A percentile compares a stretch with the other conserved stretches of the same genome.
Evolutionary conservation across 2,797 vertebrate species (phyloP).

Genomic region (Intellagama lesueurii): DNA sequence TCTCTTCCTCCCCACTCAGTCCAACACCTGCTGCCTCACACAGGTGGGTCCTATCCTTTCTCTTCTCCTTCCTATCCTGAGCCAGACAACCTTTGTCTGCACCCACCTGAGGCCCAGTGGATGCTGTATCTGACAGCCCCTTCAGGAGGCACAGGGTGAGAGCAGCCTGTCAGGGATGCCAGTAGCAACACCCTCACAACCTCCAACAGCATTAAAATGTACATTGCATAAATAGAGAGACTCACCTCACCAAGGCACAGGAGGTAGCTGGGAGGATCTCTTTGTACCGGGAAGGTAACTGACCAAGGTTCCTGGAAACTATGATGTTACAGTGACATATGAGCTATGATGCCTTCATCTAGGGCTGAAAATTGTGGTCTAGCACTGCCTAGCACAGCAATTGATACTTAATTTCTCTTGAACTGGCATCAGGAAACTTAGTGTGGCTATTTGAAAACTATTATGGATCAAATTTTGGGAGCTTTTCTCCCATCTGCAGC

Average conservation of each 20-base stretch:
- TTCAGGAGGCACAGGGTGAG: too few relatives aligned
- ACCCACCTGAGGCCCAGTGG: too few relatives aligned
- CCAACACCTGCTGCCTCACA: too few relatives aligned
- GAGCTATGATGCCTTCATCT: background rate
- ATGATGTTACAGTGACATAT: background rate
- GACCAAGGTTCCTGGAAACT: background rate
- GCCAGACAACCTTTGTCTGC: too few relatives aligned
- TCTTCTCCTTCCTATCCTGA: too few relatives aligned
- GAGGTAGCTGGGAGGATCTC: background rate
- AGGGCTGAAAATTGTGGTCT: background rate
- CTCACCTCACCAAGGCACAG: background rate
- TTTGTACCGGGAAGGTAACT: background rate
- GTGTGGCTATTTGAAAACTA: background rate
- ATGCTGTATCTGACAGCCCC: too few relatives aligned
- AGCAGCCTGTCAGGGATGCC: too few relatives aligned
- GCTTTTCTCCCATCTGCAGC: background rate
- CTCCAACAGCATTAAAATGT: background rate
- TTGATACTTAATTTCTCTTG: background rate
- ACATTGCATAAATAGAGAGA: too few relatives aligned
- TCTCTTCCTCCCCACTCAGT: too few relatives aligned
- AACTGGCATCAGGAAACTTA: background rate
- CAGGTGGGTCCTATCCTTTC: too few relatives aligned
- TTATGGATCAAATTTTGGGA: background rate
- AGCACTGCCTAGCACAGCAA: background rate
- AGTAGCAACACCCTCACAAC: too few relatives aligned